Percentiles rank a stretch among this genome's conserved stretches.
phyloP scores from a whole-genome alignment of 2,888 invertebrate species.

The Yponomeuta cagnagella region DNA sequence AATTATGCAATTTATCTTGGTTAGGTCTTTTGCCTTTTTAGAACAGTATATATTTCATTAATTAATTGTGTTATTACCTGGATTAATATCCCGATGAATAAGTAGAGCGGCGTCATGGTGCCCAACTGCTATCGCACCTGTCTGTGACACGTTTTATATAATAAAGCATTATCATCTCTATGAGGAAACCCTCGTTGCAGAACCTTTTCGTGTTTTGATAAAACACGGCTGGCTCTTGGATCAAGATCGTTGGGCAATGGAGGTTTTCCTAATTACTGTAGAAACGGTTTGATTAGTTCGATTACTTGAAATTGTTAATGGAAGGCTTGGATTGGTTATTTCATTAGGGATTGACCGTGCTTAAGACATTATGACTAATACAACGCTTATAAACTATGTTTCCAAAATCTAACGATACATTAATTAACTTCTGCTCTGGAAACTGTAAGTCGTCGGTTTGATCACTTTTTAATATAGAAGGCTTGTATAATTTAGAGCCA shows the following conservation, averaged over 20 bases:
- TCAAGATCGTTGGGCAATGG: not conserved
- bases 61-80: constrained; percentile 40
- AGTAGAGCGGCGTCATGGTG: constrained; percentile 14
- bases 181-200: constrained; percentile 3
- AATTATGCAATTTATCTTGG: no score
- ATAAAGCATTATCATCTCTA: not conserved
- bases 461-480: no score
- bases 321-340: no score
- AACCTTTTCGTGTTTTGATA: constrained; percentile 1
- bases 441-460: no score
- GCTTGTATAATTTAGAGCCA: no score
- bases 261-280: not conserved
- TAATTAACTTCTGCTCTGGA: no score
- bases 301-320: not conserved
- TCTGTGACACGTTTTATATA: constrained; percentile 11
- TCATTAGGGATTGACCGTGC: no score
- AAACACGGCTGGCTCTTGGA: not conserved
- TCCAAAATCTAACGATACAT: no score
- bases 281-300: not conserved
- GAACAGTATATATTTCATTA: no score
- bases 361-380: no score
- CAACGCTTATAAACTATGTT: no score
- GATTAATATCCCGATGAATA: constrained; percentile 40
- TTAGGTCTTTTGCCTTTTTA: no score
- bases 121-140: constrained; percentile 9